phyloP scores from a whole-genome alignment of 2,797 vertebrate genomes.

The Brachymystax lenok region DNA sequence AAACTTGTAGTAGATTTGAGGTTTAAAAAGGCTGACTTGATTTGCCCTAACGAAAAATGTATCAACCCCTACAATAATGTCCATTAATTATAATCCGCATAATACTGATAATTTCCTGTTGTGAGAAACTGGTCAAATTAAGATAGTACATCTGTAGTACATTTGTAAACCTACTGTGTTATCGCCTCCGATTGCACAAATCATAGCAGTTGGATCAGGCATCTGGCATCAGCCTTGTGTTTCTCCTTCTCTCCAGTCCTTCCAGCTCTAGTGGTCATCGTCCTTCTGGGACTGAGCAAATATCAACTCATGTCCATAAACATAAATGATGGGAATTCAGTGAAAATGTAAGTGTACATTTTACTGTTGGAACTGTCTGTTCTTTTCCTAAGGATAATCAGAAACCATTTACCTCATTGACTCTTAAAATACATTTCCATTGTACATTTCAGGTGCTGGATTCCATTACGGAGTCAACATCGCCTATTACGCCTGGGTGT shows the following conservation, averaged over 20 bases:
- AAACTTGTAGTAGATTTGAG: no score
- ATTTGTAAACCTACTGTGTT: not conserved
- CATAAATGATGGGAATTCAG: constrained; percentile 21
- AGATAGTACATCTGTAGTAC: no score
- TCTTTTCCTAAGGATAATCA: not conserved
- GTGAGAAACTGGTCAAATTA: no score
- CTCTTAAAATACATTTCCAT: not conserved
- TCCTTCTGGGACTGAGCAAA: constrained; percentile 32
- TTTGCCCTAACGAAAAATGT: no score
- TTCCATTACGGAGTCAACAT: constrained; percentile 59
- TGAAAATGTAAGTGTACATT: constrained; percentile 50
- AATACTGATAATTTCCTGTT: no score
- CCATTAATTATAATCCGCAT: no score
- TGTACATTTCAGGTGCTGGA: constrained; percentile 63
- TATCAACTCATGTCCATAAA: constrained; percentile 34
- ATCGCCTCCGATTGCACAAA: not conserved
- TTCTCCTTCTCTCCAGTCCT: constrained; percentile 34
- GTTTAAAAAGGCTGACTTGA: no score
- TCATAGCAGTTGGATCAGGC: not conserved
- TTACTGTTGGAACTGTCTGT: not conserved
- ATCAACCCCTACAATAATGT: no score
- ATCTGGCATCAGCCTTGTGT: not conserved
- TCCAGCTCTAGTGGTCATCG: constrained; percentile 43
- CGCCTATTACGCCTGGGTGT: constrained; percentile 58
- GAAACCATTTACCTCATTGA: not conserved